Evolutionary conservation across 2,888 invertebrate species (phyloP), one percentile per base, ranked within the genome.

Genomic region (Pristionchus fissidentatus): DNA sequence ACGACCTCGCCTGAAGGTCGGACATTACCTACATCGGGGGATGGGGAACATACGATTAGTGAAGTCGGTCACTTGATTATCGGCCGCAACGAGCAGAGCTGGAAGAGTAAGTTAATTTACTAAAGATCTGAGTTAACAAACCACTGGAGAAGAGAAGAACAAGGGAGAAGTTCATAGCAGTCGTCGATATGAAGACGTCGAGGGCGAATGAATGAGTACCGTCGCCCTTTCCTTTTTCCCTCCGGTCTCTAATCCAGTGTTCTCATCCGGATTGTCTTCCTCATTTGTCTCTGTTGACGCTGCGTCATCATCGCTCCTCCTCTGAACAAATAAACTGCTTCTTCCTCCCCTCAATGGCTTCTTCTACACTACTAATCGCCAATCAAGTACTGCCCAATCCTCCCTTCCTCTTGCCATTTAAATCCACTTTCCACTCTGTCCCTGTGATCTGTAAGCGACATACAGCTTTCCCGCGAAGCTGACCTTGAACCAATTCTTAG

Each of bases 1-100:
- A 90, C 88, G 15, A 86, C 84, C 84, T 89, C 88, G 43, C 87
- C 89, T 88, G 85, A 52, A 87, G 84, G 49, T n/a, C n/a, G n/a
- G n/a, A 19, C 13, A 19, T 13, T 19, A 55, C 22, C 15, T 55
- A 22, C n/a, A 55, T 55, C n/a, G 55, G n/a, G n/a, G n/a, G n/a
- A n/a, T n/a, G n/a, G n/a, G n/a, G 13, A 70, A 70, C 70, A 22
- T 73, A 73, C 73, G 41, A 26, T 73, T 73, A 26, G 29, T 73
- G 46, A 78, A 78, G 41, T 78, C 77, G 5, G 77, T 49, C 22
- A 78, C n/a, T n/a, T 78, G 66, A 2, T 35, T 55, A 8, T 78
- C 35, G 8, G 49, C 49, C 5, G 35, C 41, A 78, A 8, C 49
- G 19, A 41, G 32, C 41, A 35, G 77, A 52, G 52, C 49, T 22